Evolutionary conservation across 2,888 invertebrate species (phyloP).

Genomic region (Aleiodes testaceus): DNA sequence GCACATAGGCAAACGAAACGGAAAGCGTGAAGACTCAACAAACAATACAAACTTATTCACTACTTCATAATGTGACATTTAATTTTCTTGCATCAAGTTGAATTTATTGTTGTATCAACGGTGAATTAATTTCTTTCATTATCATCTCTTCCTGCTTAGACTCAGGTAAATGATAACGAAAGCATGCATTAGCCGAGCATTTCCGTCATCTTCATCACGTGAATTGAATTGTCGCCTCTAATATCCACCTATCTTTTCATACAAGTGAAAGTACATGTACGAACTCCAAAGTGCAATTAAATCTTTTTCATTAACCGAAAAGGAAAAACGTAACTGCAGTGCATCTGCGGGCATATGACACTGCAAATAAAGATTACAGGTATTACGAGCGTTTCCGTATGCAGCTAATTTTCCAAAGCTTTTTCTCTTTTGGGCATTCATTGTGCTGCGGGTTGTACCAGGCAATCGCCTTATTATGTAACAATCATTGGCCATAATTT

Average conservation of each 20-base stretch:
- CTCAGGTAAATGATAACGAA: not conserved
- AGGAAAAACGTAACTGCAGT: constrained; percentile 5
- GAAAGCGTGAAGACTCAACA: constrained; percentile 20
- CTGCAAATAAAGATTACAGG: constrained; percentile 25
- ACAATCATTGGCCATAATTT: not conserved
- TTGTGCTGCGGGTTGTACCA: constrained; percentile 6
- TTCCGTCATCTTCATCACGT: constrained; percentile 14
- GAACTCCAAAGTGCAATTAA: constrained; percentile 20
- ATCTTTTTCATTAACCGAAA: not conserved
- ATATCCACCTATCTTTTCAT: constrained; percentile 5
- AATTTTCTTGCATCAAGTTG: not conserved
- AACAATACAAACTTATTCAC: no score
- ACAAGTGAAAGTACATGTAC: constrained; percentile 17
- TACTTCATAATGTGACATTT: no score
- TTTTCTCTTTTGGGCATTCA: not conserved
- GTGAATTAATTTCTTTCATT: not conserved
- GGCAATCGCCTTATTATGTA: constrained; percentile 12
- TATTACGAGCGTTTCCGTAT: constrained; percentile 24
- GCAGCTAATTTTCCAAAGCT: not conserved
- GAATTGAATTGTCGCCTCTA: constrained; percentile 13
- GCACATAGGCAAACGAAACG: constrained; percentile 22
- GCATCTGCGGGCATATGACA: constrained; percentile 20
- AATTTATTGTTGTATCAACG: not conserved
- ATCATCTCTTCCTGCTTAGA: not conserved
- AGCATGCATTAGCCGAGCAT: not conserved